These are phyloP conservation scores for Incurvaria masculella DNA, from an alignment of 2,888 invertebrate species.

Conservation along the genomic window DNA sequence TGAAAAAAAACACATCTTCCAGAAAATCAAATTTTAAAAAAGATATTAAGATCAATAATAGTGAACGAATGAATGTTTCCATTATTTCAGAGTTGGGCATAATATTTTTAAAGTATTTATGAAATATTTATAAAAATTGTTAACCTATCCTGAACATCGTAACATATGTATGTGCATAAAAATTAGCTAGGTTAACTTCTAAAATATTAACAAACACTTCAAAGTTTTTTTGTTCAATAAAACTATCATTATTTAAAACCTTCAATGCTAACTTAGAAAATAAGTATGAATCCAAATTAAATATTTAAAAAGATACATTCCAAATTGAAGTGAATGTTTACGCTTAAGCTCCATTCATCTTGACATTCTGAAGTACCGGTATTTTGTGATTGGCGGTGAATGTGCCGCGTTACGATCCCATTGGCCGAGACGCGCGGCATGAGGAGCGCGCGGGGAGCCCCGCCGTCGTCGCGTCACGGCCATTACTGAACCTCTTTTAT, in stretches of 20 bases:
- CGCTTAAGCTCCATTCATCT: conserved; percentile 46
- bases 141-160: too few relatives aligned
- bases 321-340: conserved; percentile 25
- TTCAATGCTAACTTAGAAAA: too few relatives aligned
- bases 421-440: conserved; percentile 46
- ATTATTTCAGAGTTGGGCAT: too few relatives aligned
- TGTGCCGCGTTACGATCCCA: conserved; percentile 55
- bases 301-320: conserved; percentile 13
- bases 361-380: conserved; percentile 55
- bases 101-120: too few relatives aligned
- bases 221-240: neutral
- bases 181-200: too few relatives aligned
- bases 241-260: neutral
- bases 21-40: too few relatives aligned
- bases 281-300: conserved; percentile 6
- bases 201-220: neutral
- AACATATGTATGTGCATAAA: too few relatives aligned
- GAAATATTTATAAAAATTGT: too few relatives aligned
- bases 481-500: conserved; percentile 57
- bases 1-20: too few relatives aligned
- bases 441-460: conserved; percentile 44
- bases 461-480: conserved; percentile 52
- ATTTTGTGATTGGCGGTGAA: conserved; percentile 58
- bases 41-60: too few relatives aligned
- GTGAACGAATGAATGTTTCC: too few relatives aligned